These are phyloP conservation scores for Urocitellus parryii DNA, from an alignment of 2,113 vertebrate genomes.

Conservation along the genomic window DNA sequence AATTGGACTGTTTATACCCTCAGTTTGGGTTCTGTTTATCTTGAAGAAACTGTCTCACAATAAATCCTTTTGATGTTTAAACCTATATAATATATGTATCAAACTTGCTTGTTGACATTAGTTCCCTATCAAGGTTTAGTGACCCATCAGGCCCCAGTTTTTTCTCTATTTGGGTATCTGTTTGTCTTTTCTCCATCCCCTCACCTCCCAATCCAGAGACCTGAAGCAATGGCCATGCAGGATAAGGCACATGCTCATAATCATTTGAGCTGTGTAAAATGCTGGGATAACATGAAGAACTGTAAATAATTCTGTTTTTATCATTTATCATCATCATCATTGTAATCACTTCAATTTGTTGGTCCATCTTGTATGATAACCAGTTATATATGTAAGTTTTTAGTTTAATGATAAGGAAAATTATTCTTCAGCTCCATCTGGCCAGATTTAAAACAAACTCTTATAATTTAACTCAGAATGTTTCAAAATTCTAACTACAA, in stretches of 20 bases:
- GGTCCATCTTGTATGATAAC: background rate
- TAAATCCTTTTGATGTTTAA: no score
- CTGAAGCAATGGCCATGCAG: no score
- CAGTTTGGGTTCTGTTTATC: no score
- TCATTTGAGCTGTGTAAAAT: background rate
- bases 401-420: background rate
- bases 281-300: background rate
- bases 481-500: background rate
- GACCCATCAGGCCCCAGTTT: no score
- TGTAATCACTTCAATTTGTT: background rate
- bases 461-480: background rate
- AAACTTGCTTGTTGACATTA: no score
- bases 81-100: no score
- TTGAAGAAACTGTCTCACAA: no score
- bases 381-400: background rate
- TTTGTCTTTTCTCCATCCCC: no score
- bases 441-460: background rate
- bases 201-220: no score
- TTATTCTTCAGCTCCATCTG: background rate
- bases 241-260: background rate
- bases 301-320: conserved; percentile 9
- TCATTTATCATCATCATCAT: background rate
- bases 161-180: no score
- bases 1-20: no score
- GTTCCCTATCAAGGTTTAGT: no score